Evolutionary conservation across 2,113 vertebrate genomes (phyloP), one percentile per base, ranked within the genome.

Genomic region (Datnioides undecimradiatus): DNA sequence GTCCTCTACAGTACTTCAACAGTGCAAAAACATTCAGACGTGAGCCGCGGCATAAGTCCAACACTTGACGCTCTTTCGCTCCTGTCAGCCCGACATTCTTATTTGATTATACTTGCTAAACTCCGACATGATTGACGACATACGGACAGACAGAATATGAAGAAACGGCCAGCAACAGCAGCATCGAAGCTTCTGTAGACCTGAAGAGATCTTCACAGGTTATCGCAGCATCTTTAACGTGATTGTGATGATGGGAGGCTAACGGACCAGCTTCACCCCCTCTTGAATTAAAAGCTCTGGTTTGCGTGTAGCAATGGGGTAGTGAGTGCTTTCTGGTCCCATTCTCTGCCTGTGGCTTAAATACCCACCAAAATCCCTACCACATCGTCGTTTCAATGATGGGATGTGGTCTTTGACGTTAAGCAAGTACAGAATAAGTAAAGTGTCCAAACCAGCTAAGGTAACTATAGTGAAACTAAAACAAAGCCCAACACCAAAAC

Each of bases 1-100:
- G 10, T 41, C 79, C 54, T 78, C n/a, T 91, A 93, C 90, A 93
- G 89, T 92, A 91, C 94, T 83, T 87, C 14, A 88, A 88, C 90
- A 91, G 92, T 92, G 90, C 90, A 94, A 88, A 81, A 87, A 86
- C 79, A 76, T 77, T 83, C 84, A 64, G 68, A 84, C 45, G 23
- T 62, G 41, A 55, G 68, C 41, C 69, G 13, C 10, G 11, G 60
- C 71, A 66, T 48, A 60, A 58, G 70, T 57, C 25, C 38, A 85
- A 82, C 75, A 86, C 59, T 75, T 8, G 73, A 46, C 2, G 45
- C 36, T 17, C 49, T 52, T 77, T 41, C 59, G 76, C 74, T 83
- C 54, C 74, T n/a, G 43, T 49, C 67, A 72, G 67, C 55, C 38
- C 63, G 83, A 90, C 90, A 92, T 93, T 93, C 89, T 85, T 64